Conservation (phyloP, 2,113 vertebrate species). For the Heterocephalus glaber region DNA sequence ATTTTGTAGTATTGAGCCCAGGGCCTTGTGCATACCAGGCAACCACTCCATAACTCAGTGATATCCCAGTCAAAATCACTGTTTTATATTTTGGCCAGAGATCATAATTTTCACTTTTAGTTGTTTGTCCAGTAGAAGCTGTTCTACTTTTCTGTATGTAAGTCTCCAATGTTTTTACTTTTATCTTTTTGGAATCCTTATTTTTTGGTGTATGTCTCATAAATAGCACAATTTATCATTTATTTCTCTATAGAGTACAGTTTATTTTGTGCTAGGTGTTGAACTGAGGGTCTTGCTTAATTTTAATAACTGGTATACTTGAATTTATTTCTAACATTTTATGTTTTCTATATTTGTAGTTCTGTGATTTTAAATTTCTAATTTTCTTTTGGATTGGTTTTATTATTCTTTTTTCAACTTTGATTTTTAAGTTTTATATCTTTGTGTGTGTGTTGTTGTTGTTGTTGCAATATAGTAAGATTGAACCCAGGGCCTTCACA, state of each 20-base stretch:
- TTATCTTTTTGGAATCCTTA: background rate
- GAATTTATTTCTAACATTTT: background rate
- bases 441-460: too few species aligned
- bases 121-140: background rate
- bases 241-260: background rate
- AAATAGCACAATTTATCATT: background rate
- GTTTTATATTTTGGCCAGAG: background rate
- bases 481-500: too few species aligned
- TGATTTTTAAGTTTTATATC: constrained; percentile 18
- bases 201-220: background rate
- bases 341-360: background rate
- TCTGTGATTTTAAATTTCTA: background rate
- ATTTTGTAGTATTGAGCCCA: too few species aligned
- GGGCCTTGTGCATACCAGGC: too few species aligned
- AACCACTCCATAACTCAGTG: too few species aligned
- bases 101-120: background rate
- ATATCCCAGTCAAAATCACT: too few species aligned
- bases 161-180: background rate
- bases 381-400: background rate
- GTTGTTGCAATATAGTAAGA: too few species aligned
- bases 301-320: background rate
- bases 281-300: background rate
- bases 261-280: background rate
- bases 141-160: background rate
- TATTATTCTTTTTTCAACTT: constrained; percentile 1